Base-by-base conservation (phyloP, 2,888 invertebrate genomes). In the Drosophila diplacantha region DNA sequence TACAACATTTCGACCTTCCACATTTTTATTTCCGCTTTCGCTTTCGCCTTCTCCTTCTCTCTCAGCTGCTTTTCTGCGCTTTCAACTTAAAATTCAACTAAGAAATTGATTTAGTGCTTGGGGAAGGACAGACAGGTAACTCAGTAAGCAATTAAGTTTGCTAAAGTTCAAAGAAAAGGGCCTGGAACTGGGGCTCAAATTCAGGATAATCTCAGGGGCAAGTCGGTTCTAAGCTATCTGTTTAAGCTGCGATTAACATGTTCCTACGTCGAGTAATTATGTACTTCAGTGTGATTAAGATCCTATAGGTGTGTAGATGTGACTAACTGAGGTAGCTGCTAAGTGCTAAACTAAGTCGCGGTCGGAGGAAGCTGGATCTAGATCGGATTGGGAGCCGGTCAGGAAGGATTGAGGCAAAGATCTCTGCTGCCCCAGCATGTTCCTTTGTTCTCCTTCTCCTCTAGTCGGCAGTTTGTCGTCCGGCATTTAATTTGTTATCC, bases 31-130 rank as follows among this genome's bases (percentile, higher is more conserved):
- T 44, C 26, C 43, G 3, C 11, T 29, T 29, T 4, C 29, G 3
- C 16, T 43, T 26, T 26, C 41, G 12, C 16, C 16, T 24, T 31
- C 31, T n/a, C 34, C 41, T 29, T 35, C 26, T 39, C 31, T 44
- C 56, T 46, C 58, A 26, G 37, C 50, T 50, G n/a, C 22, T 41
- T 37, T 41, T 41, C 58, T 53, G 31, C 49, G 63, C 65, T 71
- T 64, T 41, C 60, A 74, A 75, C 70, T 71, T 53, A 82, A 81
- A 83, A 83, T 80, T 80, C 72, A 83, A 81, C 81, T 83, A 81
- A 79, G 82, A 82, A 81, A 83, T 81, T 81, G 71, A 81, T 81
- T 83, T 83, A 81, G 79, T 81, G 73, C 75, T 65, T 37, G 39
- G 59, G 61, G 56, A 24, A 38, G 34, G 26, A 29, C 12, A 43